These are phyloP conservation scores for Pharmacophagus antenor DNA, from an alignment of 2,888 invertebrate species.

Conservation along the genomic window DNA sequence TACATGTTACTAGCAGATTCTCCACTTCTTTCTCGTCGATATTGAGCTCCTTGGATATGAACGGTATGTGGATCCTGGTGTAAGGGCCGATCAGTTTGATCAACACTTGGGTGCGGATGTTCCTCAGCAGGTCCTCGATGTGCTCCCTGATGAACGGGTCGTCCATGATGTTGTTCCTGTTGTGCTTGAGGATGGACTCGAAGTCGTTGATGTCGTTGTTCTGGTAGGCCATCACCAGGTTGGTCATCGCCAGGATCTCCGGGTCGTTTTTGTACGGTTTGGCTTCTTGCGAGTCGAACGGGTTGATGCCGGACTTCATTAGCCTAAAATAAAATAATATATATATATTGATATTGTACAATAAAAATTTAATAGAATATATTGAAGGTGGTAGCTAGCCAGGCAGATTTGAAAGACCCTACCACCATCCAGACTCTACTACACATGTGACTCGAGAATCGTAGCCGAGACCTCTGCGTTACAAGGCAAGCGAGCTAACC, in stretches of 20 bases:
- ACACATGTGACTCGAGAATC: no score
- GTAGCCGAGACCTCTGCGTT: no score
- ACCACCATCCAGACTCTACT: no score
- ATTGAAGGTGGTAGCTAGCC: no score
- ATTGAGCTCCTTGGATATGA: constrained; percentile 96
- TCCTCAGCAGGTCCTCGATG: constrained; percentile 97
- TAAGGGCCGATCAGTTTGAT: constrained; percentile 98
- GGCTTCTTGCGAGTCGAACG: constrained; percentile 99
- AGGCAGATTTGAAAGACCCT: no score
- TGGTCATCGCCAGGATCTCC: constrained; percentile 99
- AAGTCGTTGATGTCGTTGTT: constrained; percentile 99
- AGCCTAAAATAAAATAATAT: constrained; percentile 85
- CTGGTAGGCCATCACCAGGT: constrained; percentile 97
- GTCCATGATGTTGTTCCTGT: constrained; percentile 96
- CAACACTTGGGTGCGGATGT: constrained; percentile 97
- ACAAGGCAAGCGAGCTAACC: no score
- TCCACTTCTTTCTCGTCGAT: constrained; percentile 97
- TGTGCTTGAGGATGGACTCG: constrained; percentile 96
- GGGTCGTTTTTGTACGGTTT: constrained; percentile 99
- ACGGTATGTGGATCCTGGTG: constrained; percentile 98
- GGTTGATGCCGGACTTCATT: constrained; percentile 99
- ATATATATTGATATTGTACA: no score
- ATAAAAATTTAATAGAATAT: no score
- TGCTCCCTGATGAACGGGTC: constrained; percentile 99
- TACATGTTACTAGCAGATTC: constrained; percentile 97